A percentile compares a stretch with the other conserved stretches of the same genome.
phyloP scores from a whole-genome alignment of 2,888 invertebrate genomes.

The Lycocerus yunnanus region DNA sequence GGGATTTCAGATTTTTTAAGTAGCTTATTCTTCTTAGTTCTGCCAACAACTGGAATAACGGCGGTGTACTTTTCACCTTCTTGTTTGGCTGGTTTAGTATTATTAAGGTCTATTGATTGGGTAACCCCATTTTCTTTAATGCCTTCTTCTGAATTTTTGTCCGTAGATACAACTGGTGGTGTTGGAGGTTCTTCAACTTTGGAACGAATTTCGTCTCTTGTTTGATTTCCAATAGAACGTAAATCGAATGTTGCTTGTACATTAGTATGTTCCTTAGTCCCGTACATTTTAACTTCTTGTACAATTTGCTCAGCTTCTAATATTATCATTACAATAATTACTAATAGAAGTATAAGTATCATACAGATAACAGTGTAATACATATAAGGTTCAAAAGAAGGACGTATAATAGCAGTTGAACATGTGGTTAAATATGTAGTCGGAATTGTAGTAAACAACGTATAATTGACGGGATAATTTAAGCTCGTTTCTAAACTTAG shows the following conservation, averaged over 20 bases:
- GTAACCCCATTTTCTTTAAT: constrained; percentile 12
- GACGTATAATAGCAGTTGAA: constrained; percentile 70
- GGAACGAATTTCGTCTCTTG: constrained; percentile 50
- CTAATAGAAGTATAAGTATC: constrained; percentile 67
- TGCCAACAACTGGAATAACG: constrained; percentile 49
- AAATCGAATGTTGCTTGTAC: constrained; percentile 67
- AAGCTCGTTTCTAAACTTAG: constrained; percentile 67
- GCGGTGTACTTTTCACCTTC: constrained; percentile 46
- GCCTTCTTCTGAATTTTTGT: constrained; percentile 50
- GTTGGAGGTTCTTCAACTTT: constrained; percentile 45
- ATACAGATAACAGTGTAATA: constrained; percentile 67
- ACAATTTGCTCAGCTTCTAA: constrained; percentile 75
- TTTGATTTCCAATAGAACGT: constrained; percentile 60
- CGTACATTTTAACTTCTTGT: constrained; percentile 58
- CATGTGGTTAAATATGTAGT: constrained; percentile 70
- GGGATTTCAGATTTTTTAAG: constrained; percentile 40
- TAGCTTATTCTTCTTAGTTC: constrained; percentile 47
- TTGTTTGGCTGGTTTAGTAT: constrained; percentile 31
- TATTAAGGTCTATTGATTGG: constrained; percentile 1
- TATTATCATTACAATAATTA: constrained; percentile 66
- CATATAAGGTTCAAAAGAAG: constrained; percentile 74
- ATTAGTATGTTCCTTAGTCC: constrained; percentile 58
- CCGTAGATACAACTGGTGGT: constrained; percentile 40
- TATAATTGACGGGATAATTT: constrained; percentile 66
- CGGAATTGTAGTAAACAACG: constrained; percentile 68